Percentiles rank a stretch among this genome's conserved stretches.
Evolutionary conservation across 2,113 vertebrate genomes (phyloP).

Genomic region (Periophthalmus modestus): DNA sequence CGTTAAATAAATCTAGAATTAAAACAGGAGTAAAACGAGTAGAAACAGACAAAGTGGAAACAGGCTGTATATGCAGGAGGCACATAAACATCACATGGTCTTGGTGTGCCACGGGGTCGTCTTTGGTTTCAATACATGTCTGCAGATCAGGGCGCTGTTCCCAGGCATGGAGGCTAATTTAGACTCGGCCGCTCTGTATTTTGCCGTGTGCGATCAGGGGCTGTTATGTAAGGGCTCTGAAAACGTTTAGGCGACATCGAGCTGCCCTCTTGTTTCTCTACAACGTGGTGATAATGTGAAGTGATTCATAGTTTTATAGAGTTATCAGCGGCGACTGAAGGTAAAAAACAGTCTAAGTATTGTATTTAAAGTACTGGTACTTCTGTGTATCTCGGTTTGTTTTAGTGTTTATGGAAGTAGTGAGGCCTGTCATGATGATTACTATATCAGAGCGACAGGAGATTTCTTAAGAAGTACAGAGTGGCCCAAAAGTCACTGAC

Average conservation of each 20-base stretch:
- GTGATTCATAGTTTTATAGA: not conserved
- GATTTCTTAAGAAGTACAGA: no score
- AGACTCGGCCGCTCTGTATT: conserved; percentile 23
- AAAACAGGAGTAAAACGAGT: not conserved
- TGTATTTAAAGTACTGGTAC: no score
- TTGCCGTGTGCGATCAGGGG: conserved; percentile 15
- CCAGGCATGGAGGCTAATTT: conserved; percentile 16
- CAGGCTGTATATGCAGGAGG: not conserved
- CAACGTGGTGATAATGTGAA: not conserved
- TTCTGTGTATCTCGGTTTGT: no score
- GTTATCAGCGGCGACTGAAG: not conserved
- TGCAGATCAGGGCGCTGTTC: conserved; percentile 22
- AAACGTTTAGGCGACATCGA: conserved; percentile 25
- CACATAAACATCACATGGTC: not conserved
- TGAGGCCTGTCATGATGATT: no score
- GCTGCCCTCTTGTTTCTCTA: conserved; percentile 12
- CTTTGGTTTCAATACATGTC: conserved; percentile 8
- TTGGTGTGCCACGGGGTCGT: not conserved
- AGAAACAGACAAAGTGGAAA: not conserved
- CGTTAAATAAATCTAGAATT: not conserved
- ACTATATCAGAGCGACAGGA: no score
- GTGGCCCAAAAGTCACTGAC: no score
- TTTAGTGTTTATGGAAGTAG: no score
- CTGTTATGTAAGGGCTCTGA: conserved; percentile 29
- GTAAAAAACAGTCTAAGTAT: no score